A percentile compares a stretch with the other conserved stretches of the same genome.
These are phyloP conservation scores for Deilephila porcellus DNA, from an alignment of 2,888 invertebrate species.

Conservation along the genomic window DNA sequence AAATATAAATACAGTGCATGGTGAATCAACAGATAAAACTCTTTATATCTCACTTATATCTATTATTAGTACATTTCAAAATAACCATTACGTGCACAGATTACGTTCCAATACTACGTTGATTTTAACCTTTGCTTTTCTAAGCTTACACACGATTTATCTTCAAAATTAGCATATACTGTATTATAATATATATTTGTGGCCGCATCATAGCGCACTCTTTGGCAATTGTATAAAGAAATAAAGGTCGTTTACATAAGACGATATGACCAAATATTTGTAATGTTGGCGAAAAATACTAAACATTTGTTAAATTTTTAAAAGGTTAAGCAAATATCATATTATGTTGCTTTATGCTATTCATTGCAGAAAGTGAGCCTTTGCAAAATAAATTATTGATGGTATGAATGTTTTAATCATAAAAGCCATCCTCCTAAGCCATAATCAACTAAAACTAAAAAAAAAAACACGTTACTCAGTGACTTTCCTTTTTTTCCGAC, in stretches of 20 bases:
- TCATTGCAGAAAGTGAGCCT: too few relatives aligned
- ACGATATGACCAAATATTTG: slow-evolving; percentile 29
- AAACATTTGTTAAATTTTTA: neutral
- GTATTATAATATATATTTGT: slow-evolving; percentile 38
- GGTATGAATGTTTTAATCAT: too few relatives aligned
- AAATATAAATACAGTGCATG: slow-evolving; percentile 42
- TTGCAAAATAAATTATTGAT: too few relatives aligned
- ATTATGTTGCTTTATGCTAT: too few relatives aligned
- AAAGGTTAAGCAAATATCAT: too few relatives aligned
- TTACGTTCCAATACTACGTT: neutral
- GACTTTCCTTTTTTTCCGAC: too few relatives aligned
- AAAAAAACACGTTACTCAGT: too few relatives aligned
- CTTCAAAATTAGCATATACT: slow-evolving; percentile 40
- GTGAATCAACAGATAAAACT: slow-evolving; percentile 33
- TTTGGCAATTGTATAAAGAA: slow-evolving; percentile 46
- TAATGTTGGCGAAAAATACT: neutral
- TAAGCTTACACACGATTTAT: slow-evolving; percentile 23
- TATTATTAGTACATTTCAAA: neutral
- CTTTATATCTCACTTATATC: neutral
- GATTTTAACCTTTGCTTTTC: neutral
- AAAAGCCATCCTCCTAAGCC: too few relatives aligned
- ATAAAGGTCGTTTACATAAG: slow-evolving; percentile 34
- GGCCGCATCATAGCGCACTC: slow-evolving; percentile 41
- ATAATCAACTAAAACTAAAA: too few relatives aligned
- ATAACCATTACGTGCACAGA: neutral